Evolutionary conservation across 2,113 vertebrate genomes (phyloP), one percentile per base, ranked within the genome.

Genomic region (Verasper variegatus): DNA sequence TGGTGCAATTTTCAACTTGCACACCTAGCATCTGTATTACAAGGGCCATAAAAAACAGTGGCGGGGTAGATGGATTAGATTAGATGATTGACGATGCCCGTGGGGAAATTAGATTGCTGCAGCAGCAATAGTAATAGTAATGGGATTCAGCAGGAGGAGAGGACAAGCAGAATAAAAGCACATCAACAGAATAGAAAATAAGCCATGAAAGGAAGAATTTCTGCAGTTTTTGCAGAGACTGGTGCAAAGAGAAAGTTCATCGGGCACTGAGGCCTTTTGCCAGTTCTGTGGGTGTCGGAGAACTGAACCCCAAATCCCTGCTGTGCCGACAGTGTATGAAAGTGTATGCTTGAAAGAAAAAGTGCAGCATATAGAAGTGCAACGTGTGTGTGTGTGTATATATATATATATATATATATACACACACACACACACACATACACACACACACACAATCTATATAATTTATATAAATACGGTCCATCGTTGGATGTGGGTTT

Each of bases 51-150:
- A 86, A 88, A 87, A 80, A 14, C 60, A 55, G 69, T 14, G 65
- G 78, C n/a, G 13, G 40, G 60, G 58, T 54, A 68, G 89, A 90
- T 82, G 88, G 88, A 90, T 91, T 88, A 90, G 79, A 90, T 92
- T 76, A 85, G 64, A 88, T 88, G 89, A 90, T 87, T 91, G 91
- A 90, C 80, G 83, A 86, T 67, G 68, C 86, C 89, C 74, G 78
- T 74, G 86, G 87, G 84, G 85, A 88, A 88, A 91, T 90, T 82
- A 86, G 86, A 88, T 88, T 89, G 76, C 80, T 56, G 84, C 83
- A 10, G 85, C 74, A 66, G 85, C 74, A 66, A 80, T 51, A 63
- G 84, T 83, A 74, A 84, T 82, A 57, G 82, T 81, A 80, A 84
- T 82, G 69, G 74, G 78, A 83, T 89, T 83, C 86, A 80, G 63